These are phyloP conservation scores for Synergus umbraculus DNA, from an alignment of 2,888 invertebrate genomes.

Conservation along the genomic window DNA sequence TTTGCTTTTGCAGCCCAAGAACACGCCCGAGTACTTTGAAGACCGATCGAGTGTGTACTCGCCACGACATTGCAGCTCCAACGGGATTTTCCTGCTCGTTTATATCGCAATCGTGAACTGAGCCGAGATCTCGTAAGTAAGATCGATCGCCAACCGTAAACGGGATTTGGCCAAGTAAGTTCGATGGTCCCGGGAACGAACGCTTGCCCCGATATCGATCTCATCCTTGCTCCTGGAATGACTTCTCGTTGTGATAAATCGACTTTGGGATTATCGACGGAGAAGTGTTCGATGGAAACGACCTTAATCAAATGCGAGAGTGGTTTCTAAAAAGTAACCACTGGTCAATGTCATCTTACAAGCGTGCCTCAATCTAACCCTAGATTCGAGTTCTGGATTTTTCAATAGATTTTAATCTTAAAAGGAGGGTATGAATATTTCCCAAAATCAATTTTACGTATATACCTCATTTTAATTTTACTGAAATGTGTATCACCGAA, in stretches of 20 bases:
- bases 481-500: too few species aligned
- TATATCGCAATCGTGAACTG: slow-evolving; percentile 36
- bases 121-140: slow-evolving; percentile 31
- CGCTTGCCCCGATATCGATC: slow-evolving; percentile 23
- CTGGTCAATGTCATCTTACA: slow-evolving; percentile 4
- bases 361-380: not conserved
- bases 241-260: slow-evolving; percentile 38
- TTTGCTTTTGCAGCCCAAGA: slow-evolving; percentile 41
- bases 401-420: not conserved
- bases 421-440: not conserved
- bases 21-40: slow-evolving; percentile 31
- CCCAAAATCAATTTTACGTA: too few species aligned
- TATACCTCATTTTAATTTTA: too few species aligned
- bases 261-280: slow-evolving; percentile 37
- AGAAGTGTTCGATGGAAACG: slow-evolving; percentile 25
- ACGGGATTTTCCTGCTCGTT: slow-evolving; percentile 41
- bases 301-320: slow-evolving; percentile 34
- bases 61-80: slow-evolving; percentile 24
- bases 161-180: slow-evolving; percentile 39
- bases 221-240: slow-evolving; percentile 17
- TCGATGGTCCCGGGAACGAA: slow-evolving; percentile 35
- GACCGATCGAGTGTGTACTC: slow-evolving; percentile 36
- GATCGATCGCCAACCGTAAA: slow-evolving; percentile 33
- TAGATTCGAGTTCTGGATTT: not conserved
- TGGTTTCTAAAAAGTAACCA: slow-evolving; percentile 36